Conservation (phyloP, 2,888 invertebrate genomes). For the Catocala sponsa region DNA sequence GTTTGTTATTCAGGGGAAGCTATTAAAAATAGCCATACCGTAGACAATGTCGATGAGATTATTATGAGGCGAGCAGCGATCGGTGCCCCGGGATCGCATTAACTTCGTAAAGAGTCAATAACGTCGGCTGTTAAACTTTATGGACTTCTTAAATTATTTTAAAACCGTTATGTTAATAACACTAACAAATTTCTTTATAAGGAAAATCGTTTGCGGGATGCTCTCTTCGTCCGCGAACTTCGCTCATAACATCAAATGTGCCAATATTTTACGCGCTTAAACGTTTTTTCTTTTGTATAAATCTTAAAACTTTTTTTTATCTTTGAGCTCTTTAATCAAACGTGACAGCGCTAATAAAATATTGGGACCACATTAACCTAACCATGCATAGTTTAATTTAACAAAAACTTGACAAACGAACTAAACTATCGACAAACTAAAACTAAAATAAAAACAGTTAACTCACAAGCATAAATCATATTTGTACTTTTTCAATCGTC, state of each 20-base stretch:
- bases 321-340: conserved; percentile 49
- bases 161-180: conserved; percentile 77
- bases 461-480: neutral
- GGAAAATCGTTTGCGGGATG: conserved; percentile 64
- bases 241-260: conserved; percentile 67
- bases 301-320: conserved; percentile 56
- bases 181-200: conserved; percentile 78
- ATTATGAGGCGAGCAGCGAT: conserved; percentile 67
- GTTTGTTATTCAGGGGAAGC: conserved; percentile 51
- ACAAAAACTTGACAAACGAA: no score
- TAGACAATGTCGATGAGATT: conserved; percentile 74
- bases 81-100: conserved; percentile 71
- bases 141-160: conserved; percentile 79
- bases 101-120: conserved; percentile 76
- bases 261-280: conserved; percentile 65
- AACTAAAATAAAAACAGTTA: no score
- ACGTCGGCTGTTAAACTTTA: conserved; percentile 79
- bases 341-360: conserved; percentile 46
- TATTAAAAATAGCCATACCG: conserved; percentile 65
- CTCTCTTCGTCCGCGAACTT: conserved; percentile 59
- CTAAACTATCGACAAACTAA: no score
- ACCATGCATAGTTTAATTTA: neutral
- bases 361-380: conserved; percentile 37
- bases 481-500: no score
- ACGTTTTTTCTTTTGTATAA: conserved; percentile 53